Percentiles rank a stretch among this genome's conserved stretches.
These are phyloP conservation scores for Myotis lucifugus DNA, from an alignment of 2,113 vertebrate species.

Conservation along the genomic window DNA sequence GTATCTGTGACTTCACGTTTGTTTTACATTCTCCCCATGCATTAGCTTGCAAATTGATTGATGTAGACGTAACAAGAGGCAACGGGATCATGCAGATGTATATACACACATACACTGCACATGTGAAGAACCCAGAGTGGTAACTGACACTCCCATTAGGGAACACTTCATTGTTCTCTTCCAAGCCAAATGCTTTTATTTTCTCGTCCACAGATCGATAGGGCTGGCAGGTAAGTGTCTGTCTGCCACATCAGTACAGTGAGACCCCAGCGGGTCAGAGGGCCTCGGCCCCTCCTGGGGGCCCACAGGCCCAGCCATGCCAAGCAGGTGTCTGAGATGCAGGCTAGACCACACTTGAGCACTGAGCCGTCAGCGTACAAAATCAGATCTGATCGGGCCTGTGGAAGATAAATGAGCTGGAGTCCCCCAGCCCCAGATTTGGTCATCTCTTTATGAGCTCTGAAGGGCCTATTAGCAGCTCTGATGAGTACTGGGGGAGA, in stretches of 20 bases:
- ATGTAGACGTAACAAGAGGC: not conserved
- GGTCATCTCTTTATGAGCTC: slow-evolving; percentile 90
- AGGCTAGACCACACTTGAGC: slow-evolving; percentile 75
- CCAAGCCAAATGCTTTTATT: slow-evolving; percentile 66
- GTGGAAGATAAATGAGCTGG: slow-evolving; percentile 88
- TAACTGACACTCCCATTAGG: slow-evolving; percentile 62
- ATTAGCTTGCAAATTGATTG: not conserved
- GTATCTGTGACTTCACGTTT: not conserved
- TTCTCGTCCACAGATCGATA: slow-evolving; percentile 50
- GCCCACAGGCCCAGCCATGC: not conserved
- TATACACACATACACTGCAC: too few relatives aligned
- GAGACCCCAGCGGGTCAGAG: not conserved
- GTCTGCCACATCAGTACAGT: not conserved
- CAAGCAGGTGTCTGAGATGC: slow-evolving; percentile 72
- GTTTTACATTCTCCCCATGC: not conserved
- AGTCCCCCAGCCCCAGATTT: slow-evolving; percentile 85
- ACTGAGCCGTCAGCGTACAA: slow-evolving; percentile 83
- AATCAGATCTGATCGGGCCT: slow-evolving; percentile 88
- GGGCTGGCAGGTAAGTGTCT: slow-evolving; percentile 56
- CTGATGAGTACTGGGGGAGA: slow-evolving; percentile 89
- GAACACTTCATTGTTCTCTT: not conserved
- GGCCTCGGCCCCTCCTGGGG: not conserved
- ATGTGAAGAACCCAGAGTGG: not conserved
- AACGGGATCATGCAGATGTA: rapidly evolving
- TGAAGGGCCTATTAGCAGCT: slow-evolving; percentile 90